Evolutionary conservation across 2,113 vertebrate genomes (phyloP).

Genomic region (Pomatorhinus ruficollis): DNA sequence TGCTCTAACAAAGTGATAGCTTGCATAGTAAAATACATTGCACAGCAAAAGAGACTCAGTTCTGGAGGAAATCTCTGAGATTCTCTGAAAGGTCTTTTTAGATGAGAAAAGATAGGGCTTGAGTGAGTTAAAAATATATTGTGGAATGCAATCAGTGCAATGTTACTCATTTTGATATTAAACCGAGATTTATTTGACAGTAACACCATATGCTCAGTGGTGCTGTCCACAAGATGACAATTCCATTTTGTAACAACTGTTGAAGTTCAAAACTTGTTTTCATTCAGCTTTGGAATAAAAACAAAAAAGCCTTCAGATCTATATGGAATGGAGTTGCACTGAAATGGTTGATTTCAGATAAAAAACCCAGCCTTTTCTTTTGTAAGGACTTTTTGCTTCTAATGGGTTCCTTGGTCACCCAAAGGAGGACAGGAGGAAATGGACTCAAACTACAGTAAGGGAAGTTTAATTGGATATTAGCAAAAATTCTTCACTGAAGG

Average conservation of each 20-base stretch:
- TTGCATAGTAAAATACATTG: background rate
- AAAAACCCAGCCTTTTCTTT: background rate
- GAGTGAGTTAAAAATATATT: slow-evolving; percentile 30
- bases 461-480: background rate
- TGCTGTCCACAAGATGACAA: slow-evolving; percentile 59
- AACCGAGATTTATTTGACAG: slow-evolving; percentile 49
- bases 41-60: background rate
- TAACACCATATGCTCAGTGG: slow-evolving; percentile 48
- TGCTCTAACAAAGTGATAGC: background rate
- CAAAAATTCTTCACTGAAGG: background rate
- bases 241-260: slow-evolving; percentile 56
- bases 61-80: background rate
- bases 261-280: slow-evolving; percentile 60
- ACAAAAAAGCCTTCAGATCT: slow-evolving; percentile 52
- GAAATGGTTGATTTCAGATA: slow-evolving; percentile 27
- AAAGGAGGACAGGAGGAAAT: background rate
- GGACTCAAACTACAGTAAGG: background rate
- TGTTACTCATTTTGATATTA: slow-evolving; percentile 48
- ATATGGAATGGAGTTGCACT: background rate
- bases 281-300: slow-evolving; percentile 41
- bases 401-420: background rate
- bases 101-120: slow-evolving; percentile 37
- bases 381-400: background rate
- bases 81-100: slow-evolving; percentile 1
- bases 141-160: background rate